Base-by-base conservation (phyloP, 2,113 vertebrate genomes). In the Stigmatopora argus region DNA sequence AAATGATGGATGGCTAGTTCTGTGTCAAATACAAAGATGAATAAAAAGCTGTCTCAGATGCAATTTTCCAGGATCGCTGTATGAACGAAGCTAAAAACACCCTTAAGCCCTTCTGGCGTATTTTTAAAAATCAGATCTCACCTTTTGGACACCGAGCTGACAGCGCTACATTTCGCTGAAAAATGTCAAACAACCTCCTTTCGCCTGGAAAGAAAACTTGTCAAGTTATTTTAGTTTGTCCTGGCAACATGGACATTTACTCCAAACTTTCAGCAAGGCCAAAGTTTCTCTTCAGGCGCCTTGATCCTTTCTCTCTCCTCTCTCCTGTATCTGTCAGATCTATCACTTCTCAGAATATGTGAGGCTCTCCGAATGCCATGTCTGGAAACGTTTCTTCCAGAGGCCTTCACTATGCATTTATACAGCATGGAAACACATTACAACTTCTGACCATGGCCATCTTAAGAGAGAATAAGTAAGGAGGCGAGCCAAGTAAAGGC, bases 391-490 rank as follows among this genome's bases (percentile, higher is more conserved):
- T 78, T 79, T 57, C 53, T 56, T 79, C 55, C 19, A 60, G 52
- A 69, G 75, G 55, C 35, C 65, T 81, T 56, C 72, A 73, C 56
- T 71, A 79, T 84, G 77, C 65, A 84, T 87, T 86, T 80, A 85
- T 87, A 66, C 80, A 80, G 80, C 66, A 83, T 66, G 58, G 70
- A 81, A 48, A 56, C 65, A 12, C 77, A 82, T 86, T 86, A 80
- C 65, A 34, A 61, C 34, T 31, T 66, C 79, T 73, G 76, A 80
- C 76, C 76, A 59, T 75, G 75, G 64, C 62, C 71, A 47, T 62
- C 64, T 63, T 65, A 57, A 70, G 59, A 76, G 49, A 66, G 65
- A 83, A 69, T 46, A 21, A 38, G 41, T 61, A 41, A 61, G 59
- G 41, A 23, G 11, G 12, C 13, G 13, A 23, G 19, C 13, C 41